These are phyloP conservation scores for Proisotoma minuta DNA, from an alignment of 2,888 invertebrate genomes.

Conservation along the genomic window DNA sequence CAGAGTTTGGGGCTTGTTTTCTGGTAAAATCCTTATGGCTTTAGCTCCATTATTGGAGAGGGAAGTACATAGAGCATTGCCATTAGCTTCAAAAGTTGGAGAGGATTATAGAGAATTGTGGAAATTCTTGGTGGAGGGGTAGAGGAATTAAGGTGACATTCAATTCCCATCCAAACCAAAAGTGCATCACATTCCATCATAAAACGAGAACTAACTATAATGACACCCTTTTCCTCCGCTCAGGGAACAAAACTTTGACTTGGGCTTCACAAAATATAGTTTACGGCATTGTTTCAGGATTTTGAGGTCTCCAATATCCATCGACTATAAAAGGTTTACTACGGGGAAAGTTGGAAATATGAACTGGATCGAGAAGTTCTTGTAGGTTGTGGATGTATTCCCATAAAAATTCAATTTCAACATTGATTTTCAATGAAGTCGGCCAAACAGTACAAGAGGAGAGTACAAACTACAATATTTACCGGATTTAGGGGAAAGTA, in stretches of 20 bases:
- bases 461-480: too few species aligned
- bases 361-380: too few species aligned
- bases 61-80: too few species aligned
- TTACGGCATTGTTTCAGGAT: not conserved
- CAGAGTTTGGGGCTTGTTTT: too few species aligned
- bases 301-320: not conserved
- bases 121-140: too few species aligned
- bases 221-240: not conserved
- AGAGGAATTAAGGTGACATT: too few species aligned
- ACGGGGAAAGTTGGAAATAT: constrained; percentile 14
- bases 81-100: too few species aligned
- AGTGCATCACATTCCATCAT: constrained; percentile 1
- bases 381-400: constrained; percentile 5
- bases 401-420: constrained; percentile 29
- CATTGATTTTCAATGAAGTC: constrained; percentile 36
- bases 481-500: too few species aligned
- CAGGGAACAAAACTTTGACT: constrained; percentile 3
- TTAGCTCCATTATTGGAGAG: too few species aligned
- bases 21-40: too few species aligned
- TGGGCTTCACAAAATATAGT: not conserved
- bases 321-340: not conserved
- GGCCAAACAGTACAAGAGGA: not conserved
- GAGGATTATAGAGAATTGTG: too few species aligned
- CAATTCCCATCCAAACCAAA: too few species aligned
- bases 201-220: not conserved